A percentile compares a stretch with the other conserved stretches of the same genome.
These are phyloP conservation scores for Tetranychus urticae DNA, from an alignment of 1,140 invertebrate genomes.

Conservation along the genomic window DNA sequence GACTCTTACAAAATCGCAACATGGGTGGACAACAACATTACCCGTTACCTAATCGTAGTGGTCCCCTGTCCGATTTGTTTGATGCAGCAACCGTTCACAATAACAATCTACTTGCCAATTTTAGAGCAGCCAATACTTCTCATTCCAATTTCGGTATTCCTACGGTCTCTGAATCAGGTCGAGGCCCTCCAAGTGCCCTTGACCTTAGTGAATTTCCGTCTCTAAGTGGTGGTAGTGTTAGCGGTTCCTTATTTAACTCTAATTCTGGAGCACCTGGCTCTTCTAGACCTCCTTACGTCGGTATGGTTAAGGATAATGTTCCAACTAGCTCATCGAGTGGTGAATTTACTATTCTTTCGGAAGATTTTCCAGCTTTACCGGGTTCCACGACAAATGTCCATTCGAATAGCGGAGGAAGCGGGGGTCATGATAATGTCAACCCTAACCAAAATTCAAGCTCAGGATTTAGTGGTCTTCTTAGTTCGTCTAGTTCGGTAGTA, in stretches of 20 bases:
- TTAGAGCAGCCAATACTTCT: not conserved
- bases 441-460: not conserved
- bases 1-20: not conserved
- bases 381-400: constrained; percentile 21
- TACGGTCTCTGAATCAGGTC: not conserved
- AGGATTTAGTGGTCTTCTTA: not conserved
- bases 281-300: constrained; percentile 28
- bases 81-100: not conserved
- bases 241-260: not conserved
- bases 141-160: not conserved
- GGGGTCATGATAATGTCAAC: not conserved
- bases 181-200: constrained; percentile 4
- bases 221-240: not conserved
- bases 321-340: constrained; percentile 40
- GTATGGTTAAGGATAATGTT: constrained; percentile 82
- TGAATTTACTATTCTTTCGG: constrained; percentile 90
- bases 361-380: constrained; percentile 93
- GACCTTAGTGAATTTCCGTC: constrained; percentile 12
- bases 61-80: not conserved
- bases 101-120: not conserved
- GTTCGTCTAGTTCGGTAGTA: not conserved
- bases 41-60: not conserved
- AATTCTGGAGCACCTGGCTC: not conserved
- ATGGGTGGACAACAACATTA: not conserved
- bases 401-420: not conserved